A percentile compares a stretch with the other conserved stretches of the same genome.
Conservation (phyloP, 1,140 invertebrate genomes). For the Teleogryllus occipitalis region DNA sequence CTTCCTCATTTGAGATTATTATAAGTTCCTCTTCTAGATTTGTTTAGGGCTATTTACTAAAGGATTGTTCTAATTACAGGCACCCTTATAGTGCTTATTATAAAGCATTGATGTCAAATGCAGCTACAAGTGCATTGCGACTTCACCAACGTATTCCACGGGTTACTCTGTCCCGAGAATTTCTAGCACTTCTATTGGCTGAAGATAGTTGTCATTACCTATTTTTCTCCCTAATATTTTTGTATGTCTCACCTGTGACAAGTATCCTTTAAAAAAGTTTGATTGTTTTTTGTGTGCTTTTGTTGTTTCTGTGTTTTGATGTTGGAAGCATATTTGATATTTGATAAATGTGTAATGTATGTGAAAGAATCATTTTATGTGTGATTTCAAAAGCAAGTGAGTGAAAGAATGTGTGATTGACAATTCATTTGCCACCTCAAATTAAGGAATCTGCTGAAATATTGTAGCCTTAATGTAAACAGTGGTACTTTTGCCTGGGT, state of each 20-base stretch:
- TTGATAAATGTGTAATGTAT: background rate
- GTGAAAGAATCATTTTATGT: too few relatives aligned
- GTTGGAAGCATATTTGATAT: too few relatives aligned
- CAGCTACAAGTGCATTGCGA: constrained; percentile 84
- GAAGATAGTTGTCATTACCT: constrained; percentile 97
- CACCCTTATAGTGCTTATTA: constrained; percentile 79
- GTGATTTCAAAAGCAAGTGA: too few relatives aligned
- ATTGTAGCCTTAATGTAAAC: constrained; percentile 43
- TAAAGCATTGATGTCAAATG: constrained; percentile 83
- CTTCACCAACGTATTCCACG: constrained; percentile 85
- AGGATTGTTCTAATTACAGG: constrained; percentile 39
- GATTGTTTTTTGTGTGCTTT: background rate
- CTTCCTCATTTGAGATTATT: too few relatives aligned
- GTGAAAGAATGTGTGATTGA: too few relatives aligned
- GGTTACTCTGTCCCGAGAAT: constrained; percentile 71
- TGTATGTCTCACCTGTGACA: constrained; percentile 78
- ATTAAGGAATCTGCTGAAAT: background rate
- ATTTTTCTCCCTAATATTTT: constrained; percentile 87
- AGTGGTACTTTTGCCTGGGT: constrained; percentile 84
- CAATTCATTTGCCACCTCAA: too few relatives aligned
- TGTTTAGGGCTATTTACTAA: background rate
- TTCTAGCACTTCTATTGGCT: constrained; percentile 63
- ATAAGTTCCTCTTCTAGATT: too few relatives aligned
- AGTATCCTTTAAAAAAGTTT: constrained; percentile 60
- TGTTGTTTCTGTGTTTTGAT: too few relatives aligned